Evolutionary conservation across 2,888 invertebrate species (phyloP).

Genomic region (Sepioteuthis lessoniana): DNA sequence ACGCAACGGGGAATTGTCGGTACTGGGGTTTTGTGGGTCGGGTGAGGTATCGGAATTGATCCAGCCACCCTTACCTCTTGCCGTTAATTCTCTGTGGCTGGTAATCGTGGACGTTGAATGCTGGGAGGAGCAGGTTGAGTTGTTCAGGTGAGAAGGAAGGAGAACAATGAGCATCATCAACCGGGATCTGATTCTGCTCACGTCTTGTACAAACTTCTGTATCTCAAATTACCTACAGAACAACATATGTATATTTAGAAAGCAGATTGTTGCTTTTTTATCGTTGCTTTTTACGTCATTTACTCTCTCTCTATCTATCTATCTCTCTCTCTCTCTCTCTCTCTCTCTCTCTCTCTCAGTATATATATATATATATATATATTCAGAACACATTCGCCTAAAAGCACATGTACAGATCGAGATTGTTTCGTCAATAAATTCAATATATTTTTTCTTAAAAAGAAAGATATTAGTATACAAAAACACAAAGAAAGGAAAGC

Average conservation of each 20-base stretch:
- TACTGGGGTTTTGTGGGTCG: background rate
- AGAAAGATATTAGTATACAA: too few species aligned
- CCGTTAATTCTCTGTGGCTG: background rate
- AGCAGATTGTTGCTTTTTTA: background rate
- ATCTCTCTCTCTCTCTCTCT: background rate
- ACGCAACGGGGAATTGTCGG: background rate
- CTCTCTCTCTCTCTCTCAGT: background rate
- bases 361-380: too few species aligned
- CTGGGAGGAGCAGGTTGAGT: background rate
- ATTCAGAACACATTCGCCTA: too few species aligned
- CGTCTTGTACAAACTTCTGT: background rate
- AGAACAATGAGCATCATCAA: background rate
- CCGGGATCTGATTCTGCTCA: background rate
- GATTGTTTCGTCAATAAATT: too few species aligned
- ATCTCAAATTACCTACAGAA: too few species aligned
- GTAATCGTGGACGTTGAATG: too few species aligned
- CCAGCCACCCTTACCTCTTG: background rate
- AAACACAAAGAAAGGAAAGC: too few species aligned
- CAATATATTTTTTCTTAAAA: too few species aligned
- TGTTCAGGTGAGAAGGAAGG: background rate
- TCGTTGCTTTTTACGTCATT: background rate
- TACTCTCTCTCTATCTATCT: background rate
- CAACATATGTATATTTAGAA: background rate
- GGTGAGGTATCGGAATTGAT: background rate
- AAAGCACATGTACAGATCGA: too few species aligned